A percentile compares a stretch with the other conserved stretches of the same genome.
These are phyloP conservation scores for Brachypteracias leptosomus DNA, from an alignment of 2,113 vertebrate species.

Conservation along the genomic window DNA sequence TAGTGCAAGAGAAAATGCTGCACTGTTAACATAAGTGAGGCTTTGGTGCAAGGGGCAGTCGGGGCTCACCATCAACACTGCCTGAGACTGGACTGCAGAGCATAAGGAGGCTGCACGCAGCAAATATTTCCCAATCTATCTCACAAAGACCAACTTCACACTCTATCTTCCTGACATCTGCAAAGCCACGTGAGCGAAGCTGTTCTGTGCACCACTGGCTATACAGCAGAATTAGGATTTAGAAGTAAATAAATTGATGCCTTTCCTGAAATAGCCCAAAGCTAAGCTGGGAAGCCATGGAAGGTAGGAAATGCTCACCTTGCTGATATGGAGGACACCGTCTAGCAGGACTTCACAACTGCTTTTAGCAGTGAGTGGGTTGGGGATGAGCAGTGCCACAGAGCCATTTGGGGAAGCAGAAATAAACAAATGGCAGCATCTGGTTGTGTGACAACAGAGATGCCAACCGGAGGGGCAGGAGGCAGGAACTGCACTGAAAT, in stretches of 20 bases:
- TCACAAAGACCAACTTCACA: not conserved
- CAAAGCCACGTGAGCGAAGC: not conserved
- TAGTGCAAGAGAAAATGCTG: not conserved
- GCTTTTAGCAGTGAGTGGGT: not conserved
- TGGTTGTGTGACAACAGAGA: not conserved
- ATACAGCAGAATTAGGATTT: not conserved
- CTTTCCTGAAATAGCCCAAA: not conserved
- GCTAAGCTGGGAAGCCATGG: not conserved
- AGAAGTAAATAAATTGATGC: not conserved
- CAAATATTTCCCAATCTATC: not conserved
- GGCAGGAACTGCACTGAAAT: not conserved
- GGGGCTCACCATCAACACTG: not conserved
- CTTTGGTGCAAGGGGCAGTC: not conserved
- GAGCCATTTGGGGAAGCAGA: not conserved
- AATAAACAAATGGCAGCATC: not conserved
- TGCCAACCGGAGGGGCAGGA: not conserved
- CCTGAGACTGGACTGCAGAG: not conserved
- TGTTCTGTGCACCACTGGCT: not conserved
- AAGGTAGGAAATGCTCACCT: not conserved
- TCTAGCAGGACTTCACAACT: not conserved
- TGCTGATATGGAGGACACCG: accelerated
- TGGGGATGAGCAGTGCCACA: not conserved
- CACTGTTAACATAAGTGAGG: not conserved
- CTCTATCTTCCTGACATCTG: not conserved
- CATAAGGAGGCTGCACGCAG: not conserved